These are phyloP conservation scores for Phanerotoma sp. DNA, from an alignment of 2,888 invertebrate species.

Conservation along the genomic window DNA sequence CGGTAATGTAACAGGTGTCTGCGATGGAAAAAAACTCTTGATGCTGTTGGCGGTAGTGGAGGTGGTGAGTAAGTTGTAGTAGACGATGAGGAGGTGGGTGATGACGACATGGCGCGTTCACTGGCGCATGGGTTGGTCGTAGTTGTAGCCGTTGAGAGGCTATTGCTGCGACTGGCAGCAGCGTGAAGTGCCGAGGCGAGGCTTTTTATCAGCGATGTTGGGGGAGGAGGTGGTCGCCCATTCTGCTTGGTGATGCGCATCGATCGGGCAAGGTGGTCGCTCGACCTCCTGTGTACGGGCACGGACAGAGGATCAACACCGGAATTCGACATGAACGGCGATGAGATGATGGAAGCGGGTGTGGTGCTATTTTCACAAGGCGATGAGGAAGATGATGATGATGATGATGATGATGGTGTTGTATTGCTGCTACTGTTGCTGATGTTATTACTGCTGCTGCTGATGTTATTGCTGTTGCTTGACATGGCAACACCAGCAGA, in stretches of 20 bases:
- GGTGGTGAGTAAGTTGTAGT: slow-evolving; percentile 23
- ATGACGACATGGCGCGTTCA: slow-evolving; percentile 27
- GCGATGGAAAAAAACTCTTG: slow-evolving; percentile 11
- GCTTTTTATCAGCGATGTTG: slow-evolving; percentile 44
- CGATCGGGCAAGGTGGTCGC: slow-evolving; percentile 22
- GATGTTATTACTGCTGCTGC: slow-evolving; percentile 25
- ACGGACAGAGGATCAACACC: slow-evolving; percentile 4
- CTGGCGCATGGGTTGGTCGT: slow-evolving; percentile 36
- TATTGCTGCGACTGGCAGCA: slow-evolving; percentile 39
- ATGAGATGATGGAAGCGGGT: slow-evolving; percentile 5
- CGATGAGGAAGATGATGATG: slow-evolving; percentile 14
- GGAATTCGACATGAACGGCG: slow-evolving; percentile 14
- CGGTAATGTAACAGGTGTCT: slow-evolving; percentile 31
- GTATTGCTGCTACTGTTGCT: slow-evolving; percentile 24
- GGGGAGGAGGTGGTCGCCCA: slow-evolving; percentile 31
- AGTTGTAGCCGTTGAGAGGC: slow-evolving; percentile 38
- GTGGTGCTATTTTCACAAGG: slow-evolving; percentile 9
- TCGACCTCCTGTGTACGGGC: slow-evolving; percentile 13
- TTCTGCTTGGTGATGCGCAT: slow-evolving; percentile 29
- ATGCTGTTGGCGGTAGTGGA: slow-evolving; percentile 20
- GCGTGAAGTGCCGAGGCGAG: slow-evolving; percentile 42
- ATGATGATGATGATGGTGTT: slow-evolving; percentile 22
- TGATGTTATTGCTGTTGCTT: slow-evolving; percentile 12
- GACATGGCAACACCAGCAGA: slow-evolving; percentile 10
- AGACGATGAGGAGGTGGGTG: slow-evolving; percentile 22